phyloP scores from a whole-genome alignment of 2,797 vertebrate genomes.

The Anomalospiza imberbis region DNA sequence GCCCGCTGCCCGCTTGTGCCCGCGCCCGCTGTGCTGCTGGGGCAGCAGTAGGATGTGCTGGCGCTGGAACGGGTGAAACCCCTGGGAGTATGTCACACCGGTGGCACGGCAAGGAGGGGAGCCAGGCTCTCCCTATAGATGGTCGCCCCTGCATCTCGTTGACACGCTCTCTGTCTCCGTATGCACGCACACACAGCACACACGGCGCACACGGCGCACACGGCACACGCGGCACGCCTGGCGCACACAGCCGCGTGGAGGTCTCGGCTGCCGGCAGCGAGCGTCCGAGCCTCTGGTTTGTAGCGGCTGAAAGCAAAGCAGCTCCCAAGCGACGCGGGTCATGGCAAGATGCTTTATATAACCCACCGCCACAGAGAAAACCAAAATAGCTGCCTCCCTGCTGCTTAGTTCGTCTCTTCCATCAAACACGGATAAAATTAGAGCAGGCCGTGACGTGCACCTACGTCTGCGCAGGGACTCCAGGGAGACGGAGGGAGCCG shows the following conservation, averaged over 20 bases:
- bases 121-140: rapidly evolving
- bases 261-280: background rate
- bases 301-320: conserved; percentile 53
- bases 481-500: conserved; percentile 78
- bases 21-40: background rate
- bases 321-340: conserved; percentile 74
- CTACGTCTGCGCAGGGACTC: conserved; percentile 89
- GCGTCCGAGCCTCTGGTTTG: background rate
- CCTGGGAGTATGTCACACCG: rapidly evolving
- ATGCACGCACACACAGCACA: background rate
- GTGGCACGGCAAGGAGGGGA: background rate
- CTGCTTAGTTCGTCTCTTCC: conserved; percentile 92
- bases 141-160: background rate
- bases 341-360: conserved; percentile 84
- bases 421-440: conserved; percentile 95
- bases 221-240: background rate
- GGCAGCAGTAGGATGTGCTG: background rate
- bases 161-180: rapidly evolving
- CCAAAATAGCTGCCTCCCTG: conserved; percentile 92
- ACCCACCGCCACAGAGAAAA: conserved; percentile 77
- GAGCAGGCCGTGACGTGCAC: conserved; percentile 90
- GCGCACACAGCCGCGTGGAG: background rate
- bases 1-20: background rate
- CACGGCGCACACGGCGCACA: background rate
- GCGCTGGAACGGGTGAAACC: background rate